Conservation (phyloP, 2,113 vertebrate genomes). For the Cryptomyrus ogoouensis region DNA sequence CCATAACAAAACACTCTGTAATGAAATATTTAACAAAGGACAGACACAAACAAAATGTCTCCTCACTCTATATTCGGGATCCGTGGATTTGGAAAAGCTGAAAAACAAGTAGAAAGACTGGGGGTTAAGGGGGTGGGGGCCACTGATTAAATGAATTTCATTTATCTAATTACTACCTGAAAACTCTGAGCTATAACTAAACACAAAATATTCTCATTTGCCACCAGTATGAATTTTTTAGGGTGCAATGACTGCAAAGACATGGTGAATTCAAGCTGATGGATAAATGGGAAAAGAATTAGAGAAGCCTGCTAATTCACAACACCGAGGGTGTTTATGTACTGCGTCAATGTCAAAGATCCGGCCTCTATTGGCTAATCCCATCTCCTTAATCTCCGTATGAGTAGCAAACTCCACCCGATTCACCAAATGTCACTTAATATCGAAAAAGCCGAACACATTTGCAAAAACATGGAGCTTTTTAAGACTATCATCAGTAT, state of each 20-base stretch:
- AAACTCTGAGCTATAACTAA: not conserved
- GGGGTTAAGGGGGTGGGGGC: conserved; percentile 27
- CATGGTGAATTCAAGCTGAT: not conserved
- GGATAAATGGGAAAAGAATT: not conserved
- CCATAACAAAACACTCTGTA: conserved; percentile 8
- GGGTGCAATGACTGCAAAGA: not conserved
- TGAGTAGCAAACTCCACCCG: not conserved
- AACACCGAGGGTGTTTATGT: not conserved
- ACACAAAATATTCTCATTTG: not conserved
- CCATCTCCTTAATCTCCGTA: not conserved
- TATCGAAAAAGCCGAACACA: not conserved
- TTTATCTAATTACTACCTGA: not conserved
- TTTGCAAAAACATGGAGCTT: not conserved
- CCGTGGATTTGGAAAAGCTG: conserved; percentile 72
- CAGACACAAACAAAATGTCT: conserved; percentile 16
- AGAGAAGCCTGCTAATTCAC: not conserved
- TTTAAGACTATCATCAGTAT: not conserved
- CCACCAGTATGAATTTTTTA: not conserved
- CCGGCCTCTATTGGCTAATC: not conserved
- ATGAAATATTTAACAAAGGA: conserved; percentile 34
- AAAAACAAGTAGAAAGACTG: conserved; percentile 20
- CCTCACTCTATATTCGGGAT: conserved; percentile 58
- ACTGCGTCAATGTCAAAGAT: not conserved
- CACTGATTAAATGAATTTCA: not conserved
- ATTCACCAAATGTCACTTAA: not conserved